Evolutionary conservation across 2,888 invertebrate species (phyloP).

Genomic region (Ceramica pisi): DNA sequence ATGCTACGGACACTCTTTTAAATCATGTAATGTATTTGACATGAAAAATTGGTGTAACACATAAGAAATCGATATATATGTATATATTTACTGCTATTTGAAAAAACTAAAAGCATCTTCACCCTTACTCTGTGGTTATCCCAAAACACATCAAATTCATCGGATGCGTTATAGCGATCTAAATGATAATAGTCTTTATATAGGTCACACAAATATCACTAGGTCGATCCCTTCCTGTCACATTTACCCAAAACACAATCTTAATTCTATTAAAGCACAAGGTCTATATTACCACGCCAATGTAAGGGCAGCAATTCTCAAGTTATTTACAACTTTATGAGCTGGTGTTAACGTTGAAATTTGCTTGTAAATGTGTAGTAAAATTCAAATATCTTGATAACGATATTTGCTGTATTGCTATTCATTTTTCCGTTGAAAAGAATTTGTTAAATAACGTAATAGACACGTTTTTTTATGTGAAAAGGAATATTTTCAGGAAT

Average conservation of each 20-base stretch:
- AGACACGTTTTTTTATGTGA: conserved; percentile 1
- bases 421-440: conserved; percentile 27
- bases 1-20: no score
- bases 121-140: conserved; percentile 9
- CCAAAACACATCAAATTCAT: conserved; percentile 5
- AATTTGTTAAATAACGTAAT: conserved; percentile 17
- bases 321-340: background rate
- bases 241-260: conserved; percentile 27
- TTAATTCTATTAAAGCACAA: background rate
- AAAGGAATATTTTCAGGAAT: background rate
- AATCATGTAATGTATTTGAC: no score
- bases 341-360: conserved; percentile 4
- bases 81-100: background rate
- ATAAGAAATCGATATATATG: no score
- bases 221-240: conserved; percentile 58
- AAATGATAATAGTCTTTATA: conserved; percentile 55
- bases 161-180: conserved; percentile 14
- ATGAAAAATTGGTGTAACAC: no score
- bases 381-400: conserved; percentile 19
- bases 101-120: background rate
- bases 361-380: background rate
- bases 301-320: background rate
- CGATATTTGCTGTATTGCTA: conserved; percentile 31
- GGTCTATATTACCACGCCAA: background rate
- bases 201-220: conserved; percentile 77